These are phyloP conservation scores for Aphelinus atriplicis DNA, from an alignment of 1,140 invertebrate genomes.

Conservation along the genomic window DNA sequence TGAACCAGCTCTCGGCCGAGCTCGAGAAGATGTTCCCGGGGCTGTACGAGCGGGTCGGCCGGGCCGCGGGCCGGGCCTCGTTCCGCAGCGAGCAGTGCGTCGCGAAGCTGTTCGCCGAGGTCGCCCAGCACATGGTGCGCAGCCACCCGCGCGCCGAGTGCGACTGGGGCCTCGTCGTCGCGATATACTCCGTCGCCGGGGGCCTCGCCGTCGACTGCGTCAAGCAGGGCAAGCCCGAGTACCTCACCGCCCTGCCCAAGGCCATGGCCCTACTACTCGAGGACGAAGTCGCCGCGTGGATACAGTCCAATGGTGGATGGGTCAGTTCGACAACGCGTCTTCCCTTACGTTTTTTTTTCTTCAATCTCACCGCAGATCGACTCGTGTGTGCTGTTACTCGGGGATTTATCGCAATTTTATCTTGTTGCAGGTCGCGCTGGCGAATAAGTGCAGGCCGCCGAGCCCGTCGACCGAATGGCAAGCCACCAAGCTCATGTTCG, in stretches of 20 bases:
- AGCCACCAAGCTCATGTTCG: too few species aligned
- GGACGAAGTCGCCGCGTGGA: constrained; percentile 74
- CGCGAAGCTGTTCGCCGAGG: constrained; percentile 67
- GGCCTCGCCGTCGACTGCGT: constrained; percentile 78
- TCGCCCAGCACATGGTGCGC: constrained; percentile 71
- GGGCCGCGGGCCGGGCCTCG: constrained; percentile 69
- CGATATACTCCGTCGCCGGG: constrained; percentile 75
- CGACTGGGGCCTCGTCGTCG: constrained; percentile 76
- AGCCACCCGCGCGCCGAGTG: constrained; percentile 61
- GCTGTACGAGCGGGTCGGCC: constrained; percentile 69
- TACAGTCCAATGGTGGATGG: constrained; percentile 78
- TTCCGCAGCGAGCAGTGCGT: constrained; percentile 69
- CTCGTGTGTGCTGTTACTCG: too few species aligned
- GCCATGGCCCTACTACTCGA: constrained; percentile 74
- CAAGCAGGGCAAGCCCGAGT: constrained; percentile 73
- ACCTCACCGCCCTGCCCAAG: constrained; percentile 70
- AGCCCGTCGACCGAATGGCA: too few species aligned
- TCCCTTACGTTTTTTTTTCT: too few species aligned
- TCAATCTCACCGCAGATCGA: too few species aligned
- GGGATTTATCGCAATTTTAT: too few species aligned
- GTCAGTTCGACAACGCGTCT: constrained; percentile 59
- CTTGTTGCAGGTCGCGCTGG: too few species aligned
- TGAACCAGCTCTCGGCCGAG: constrained; percentile 43
- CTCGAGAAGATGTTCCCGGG: constrained; percentile 74
- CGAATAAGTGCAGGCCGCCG: too few species aligned